Evolutionary conservation across 1,140 invertebrate species (phyloP).

Genomic region (Papilio helenus): DNA sequence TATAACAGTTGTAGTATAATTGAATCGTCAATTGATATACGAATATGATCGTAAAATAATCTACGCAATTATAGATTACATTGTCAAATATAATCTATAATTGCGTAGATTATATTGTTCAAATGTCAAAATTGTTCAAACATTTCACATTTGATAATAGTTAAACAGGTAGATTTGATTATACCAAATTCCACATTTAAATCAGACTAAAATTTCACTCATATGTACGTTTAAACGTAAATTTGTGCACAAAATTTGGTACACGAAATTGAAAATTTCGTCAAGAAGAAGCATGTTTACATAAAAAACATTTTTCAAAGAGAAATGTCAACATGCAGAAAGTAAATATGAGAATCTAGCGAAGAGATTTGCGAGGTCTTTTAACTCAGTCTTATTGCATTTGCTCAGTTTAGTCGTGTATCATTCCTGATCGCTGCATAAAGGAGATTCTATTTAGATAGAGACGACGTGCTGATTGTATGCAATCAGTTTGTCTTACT

Average conservation of each 20-base stretch:
- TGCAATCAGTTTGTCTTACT: constrained; percentile 3
- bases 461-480: constrained; percentile 10
- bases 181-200: not conserved
- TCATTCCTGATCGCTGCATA: not conserved
- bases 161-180: not conserved
- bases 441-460: constrained; percentile 16
- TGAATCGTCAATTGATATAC: not conserved
- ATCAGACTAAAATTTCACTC: not conserved
- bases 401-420: not conserved
- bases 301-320: not conserved
- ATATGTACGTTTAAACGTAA: not conserved
- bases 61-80: not conserved
- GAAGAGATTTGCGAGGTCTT: not conserved
- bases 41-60: not conserved
- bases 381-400: constrained; percentile 5
- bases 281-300: not conserved
- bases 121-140: not conserved
- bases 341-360: not conserved
- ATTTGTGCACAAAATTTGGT: too few species aligned
- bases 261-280: not conserved
- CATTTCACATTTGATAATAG: not conserved
- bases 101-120: too few species aligned
- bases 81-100: too few species aligned
- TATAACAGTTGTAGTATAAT: not conserved
- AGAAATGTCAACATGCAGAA: not conserved